A percentile compares a stretch with the other conserved stretches of the same genome.
Conservation (phyloP, 2,888 invertebrate species). For the Elgonia sp. region DNA sequence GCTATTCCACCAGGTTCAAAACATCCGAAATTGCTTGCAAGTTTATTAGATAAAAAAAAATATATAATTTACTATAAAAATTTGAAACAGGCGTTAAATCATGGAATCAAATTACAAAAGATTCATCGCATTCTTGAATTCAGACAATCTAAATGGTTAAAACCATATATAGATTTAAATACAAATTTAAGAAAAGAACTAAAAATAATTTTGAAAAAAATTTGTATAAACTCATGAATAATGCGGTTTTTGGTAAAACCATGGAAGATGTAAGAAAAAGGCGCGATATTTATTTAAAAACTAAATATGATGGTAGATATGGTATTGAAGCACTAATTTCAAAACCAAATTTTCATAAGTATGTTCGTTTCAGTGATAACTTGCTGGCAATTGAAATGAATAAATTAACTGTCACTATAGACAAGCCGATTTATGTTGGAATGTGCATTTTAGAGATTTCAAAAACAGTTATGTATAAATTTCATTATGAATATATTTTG, state of each 20-base stretch:
- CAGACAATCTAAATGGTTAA: conserved; percentile 80
- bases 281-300: neutral
- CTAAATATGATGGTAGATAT: neutral
- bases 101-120: conserved; percentile 76
- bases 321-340: neutral
- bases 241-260: no score
- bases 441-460: no score
- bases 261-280: no score
- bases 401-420: neutral
- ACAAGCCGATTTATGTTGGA: no score
- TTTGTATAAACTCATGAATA: no score
- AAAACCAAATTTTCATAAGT: neutral
- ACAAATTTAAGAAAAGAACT: conserved; percentile 70
- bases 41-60: conserved; percentile 2
- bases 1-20: conserved; percentile 70
- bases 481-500: neutral
- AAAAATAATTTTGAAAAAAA: no score
- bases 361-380: neutral
- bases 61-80: conserved; percentile 83
- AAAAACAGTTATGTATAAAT: neutral
- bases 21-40: no score
- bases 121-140: conserved; percentile 82
- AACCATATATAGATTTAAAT: conserved; percentile 80
- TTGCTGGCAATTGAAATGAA: neutral
- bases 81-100: conserved; percentile 79